Base-by-base conservation (phyloP, 2,797 vertebrate species). In the Octomys mimax region DNA sequence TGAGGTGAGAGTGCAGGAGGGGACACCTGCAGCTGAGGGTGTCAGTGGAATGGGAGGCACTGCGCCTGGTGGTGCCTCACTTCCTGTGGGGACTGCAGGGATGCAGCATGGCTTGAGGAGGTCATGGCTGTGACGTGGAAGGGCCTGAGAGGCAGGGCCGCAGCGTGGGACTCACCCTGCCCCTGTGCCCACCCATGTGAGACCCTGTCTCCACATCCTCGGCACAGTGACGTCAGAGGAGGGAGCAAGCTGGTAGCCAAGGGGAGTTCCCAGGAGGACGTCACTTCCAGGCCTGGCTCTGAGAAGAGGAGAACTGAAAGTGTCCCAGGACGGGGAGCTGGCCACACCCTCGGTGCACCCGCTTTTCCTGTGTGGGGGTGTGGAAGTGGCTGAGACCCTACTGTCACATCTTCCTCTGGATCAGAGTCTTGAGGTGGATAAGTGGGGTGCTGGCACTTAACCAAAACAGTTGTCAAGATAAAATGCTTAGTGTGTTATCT, bases 231-330 rank as follows among this genome's bases (percentile, higher is more conserved):
- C 19, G 0, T 70, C 33, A 71, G 71, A 14, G 49, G 22, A 33
- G 62, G 11, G 59, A 24, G 22, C 26, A 21, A 31, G 62, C 21
- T 14, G 4, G 36, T 3, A 28, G 59, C 28, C 21, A n/a, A 13
- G 12, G n/a, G 92, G 59, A 31, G 26, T 62, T 90, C 46, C 86
- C 54, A 4, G 71, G 39, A 84, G 77, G 31, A 4, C 4, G 11
- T 46, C 18, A 12, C 16, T 80, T 49, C 52, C 52, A 36, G 92
- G 13, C 49, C 68, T 64, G 13, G 31, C n/a, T 77, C 70, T 64
- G 42, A 22, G 3, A 46, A 26, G 87, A 70, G n/a, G 19, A 79
- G 92, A 96, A 92, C 54, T 21, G 84, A 88, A 92, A 91, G 89
- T 78, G 24, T 46, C 1, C 22, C 26, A 4, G 18, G 8, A 62